A percentile compares a stretch with the other conserved stretches of the same genome.
phyloP scores from a whole-genome alignment of 2,888 invertebrate genomes.

The Hydrotaea diabolus region DNA sequence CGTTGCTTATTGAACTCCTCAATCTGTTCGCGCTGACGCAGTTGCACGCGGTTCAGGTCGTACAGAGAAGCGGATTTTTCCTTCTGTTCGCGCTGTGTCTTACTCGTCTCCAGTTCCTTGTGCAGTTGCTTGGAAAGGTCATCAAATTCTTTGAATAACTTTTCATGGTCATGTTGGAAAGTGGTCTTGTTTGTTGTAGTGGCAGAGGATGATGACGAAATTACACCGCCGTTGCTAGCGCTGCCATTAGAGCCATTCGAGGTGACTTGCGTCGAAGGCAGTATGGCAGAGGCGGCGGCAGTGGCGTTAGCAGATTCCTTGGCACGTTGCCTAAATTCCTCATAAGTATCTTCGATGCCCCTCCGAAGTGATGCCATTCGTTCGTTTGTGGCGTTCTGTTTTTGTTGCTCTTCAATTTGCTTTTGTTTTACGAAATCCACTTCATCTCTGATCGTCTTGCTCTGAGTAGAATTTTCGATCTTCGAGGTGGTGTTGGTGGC shows the following conservation, averaged over 20 bases:
- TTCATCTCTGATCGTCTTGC: slow-evolving; percentile 50
- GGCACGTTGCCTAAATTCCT: slow-evolving; percentile 81
- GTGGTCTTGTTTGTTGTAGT: slow-evolving; percentile 56
- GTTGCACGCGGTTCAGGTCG: slow-evolving; percentile 73
- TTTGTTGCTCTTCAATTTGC: slow-evolving; percentile 62
- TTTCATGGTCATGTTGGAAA: slow-evolving; percentile 76
- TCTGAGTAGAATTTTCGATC: slow-evolving; percentile 50
- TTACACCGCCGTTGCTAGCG: slow-evolving; percentile 56
- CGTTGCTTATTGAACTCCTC: slow-evolving; percentile 74
- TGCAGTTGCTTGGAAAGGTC: slow-evolving; percentile 78
- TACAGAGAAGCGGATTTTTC: slow-evolving; percentile 75
- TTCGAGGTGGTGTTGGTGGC: slow-evolving; percentile 66
- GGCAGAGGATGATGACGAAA: slow-evolving; percentile 47
- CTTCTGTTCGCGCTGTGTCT: slow-evolving; percentile 71
- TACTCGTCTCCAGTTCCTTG: slow-evolving; percentile 75
- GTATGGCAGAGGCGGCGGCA: slow-evolving; percentile 56
- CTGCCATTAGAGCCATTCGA: slow-evolving; percentile 49
- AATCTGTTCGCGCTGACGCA: slow-evolving; percentile 68
- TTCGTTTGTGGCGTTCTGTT: slow-evolving; percentile 51
- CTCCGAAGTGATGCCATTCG: slow-evolving; percentile 51
- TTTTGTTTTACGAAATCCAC: slow-evolving; percentile 19
- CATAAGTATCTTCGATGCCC: slow-evolving; percentile 72
- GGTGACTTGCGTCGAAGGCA: slow-evolving; percentile 66
- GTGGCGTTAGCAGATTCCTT: slow-evolving; percentile 73
- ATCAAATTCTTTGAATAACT: slow-evolving; percentile 80